Conservation (phyloP, 1,140 invertebrate genomes). For the Drosophila sechellia region DNA sequence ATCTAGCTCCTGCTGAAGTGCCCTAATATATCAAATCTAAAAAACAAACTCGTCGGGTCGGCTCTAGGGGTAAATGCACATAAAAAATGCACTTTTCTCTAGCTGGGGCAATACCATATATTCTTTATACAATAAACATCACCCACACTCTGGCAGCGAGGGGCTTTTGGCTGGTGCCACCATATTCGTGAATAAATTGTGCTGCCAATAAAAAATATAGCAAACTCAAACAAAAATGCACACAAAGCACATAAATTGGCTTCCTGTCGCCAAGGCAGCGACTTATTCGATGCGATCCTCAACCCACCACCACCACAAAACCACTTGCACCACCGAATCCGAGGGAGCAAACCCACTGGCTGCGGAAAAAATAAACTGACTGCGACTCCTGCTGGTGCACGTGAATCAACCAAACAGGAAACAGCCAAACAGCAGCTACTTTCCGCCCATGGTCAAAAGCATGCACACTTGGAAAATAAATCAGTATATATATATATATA, state of each 20-base stretch:
- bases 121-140: slow-evolving; percentile 50
- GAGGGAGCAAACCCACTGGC: slow-evolving; percentile 21
- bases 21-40: slow-evolving; percentile 18
- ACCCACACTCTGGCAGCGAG: slow-evolving; percentile 12
- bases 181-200: slow-evolving; percentile 60
- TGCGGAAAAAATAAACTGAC: slow-evolving; percentile 57
- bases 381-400: slow-evolving; percentile 20
- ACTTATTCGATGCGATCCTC: slow-evolving; percentile 7
- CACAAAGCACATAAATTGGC: slow-evolving; percentile 65
- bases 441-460: slow-evolving; percentile 29
- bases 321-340: slow-evolving; percentile 4
- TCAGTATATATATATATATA: no score
- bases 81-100: not conserved
- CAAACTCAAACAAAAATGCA: slow-evolving; percentile 54
- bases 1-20: not conserved
- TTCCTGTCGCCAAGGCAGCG: slow-evolving; percentile 65
- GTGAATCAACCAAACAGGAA: slow-evolving; percentile 34
- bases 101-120: slow-evolving; percentile 27
- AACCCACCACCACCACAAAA: slow-evolving; percentile 2
- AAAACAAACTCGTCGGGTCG: slow-evolving; percentile 3
- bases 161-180: slow-evolving; percentile 4
- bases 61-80: not conserved
- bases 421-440: slow-evolving; percentile 35
- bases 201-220: slow-evolving; percentile 67
- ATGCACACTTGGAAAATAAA: slow-evolving; percentile 6